Conservation (phyloP, 1,140 invertebrate species). For the Heterodera carotae region DNA sequence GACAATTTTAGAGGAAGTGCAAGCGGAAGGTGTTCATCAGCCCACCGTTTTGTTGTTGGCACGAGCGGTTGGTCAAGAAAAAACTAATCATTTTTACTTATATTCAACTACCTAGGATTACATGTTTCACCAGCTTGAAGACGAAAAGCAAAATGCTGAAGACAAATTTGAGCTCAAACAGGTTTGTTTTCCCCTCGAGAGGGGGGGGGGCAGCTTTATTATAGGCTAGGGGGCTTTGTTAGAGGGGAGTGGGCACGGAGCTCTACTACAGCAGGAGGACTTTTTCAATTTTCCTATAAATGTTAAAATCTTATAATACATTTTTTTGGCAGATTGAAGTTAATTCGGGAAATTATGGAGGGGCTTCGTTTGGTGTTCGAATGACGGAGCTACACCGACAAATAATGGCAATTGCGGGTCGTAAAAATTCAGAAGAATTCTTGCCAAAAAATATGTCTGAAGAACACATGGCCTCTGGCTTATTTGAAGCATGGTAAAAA, state of each 20-base stretch:
- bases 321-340: slow-evolving; percentile 78
- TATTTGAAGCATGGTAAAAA: slow-evolving; percentile 55
- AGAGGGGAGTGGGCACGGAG: too few species aligned
- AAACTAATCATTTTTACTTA: too few species aligned
- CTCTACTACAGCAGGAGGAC: too few species aligned
- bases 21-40: too few species aligned
- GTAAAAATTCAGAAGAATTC: neutral
- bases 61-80: too few species aligned
- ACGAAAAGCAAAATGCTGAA: slow-evolving; percentile 54
- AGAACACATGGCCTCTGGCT: slow-evolving; percentile 41
- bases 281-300: neutral
- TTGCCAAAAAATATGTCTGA: slow-evolving; percentile 58
- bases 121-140: neutral
- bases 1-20: too few species aligned
- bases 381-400: slow-evolving; percentile 69
- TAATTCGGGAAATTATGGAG: slow-evolving; percentile 91
- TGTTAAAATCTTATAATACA: slow-evolving; percentile 23
- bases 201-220: too few species aligned
- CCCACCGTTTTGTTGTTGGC: too few species aligned
- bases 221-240: too few species aligned
- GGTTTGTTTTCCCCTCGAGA: slow-evolving; percentile 57
- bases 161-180: slow-evolving; percentile 59
- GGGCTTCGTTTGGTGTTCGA: slow-evolving; percentile 81
- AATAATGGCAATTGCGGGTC: slow-evolving; percentile 36
- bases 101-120: neutral